Conservation (phyloP, 2,888 invertebrate genomes). For the Drosophila greeni region DNA sequence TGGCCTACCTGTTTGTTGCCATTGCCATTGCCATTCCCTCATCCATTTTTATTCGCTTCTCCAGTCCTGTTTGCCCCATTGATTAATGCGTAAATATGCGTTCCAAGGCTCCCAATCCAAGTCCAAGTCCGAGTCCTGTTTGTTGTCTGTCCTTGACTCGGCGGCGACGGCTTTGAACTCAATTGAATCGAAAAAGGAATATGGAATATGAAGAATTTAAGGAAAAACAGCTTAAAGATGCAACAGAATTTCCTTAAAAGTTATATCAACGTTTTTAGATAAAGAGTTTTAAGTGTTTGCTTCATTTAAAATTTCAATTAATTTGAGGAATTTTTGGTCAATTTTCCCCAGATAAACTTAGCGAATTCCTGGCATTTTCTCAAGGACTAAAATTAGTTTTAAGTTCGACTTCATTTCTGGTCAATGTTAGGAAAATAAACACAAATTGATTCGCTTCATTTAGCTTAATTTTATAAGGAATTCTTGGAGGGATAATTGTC, state of each 20-base stretch:
- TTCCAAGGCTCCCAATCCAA: slow-evolving; percentile 41
- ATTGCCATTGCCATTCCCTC: slow-evolving; percentile 11
- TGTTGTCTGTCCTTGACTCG: slow-evolving; percentile 51
- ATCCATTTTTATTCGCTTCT: slow-evolving; percentile 14
- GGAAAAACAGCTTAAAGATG: neutral
- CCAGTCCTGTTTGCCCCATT: slow-evolving; percentile 62
- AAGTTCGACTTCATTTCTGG: neutral
- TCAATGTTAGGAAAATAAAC: neutral
- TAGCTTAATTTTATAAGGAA: neutral
- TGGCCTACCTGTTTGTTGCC: slow-evolving; percentile 56
- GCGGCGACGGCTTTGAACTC: slow-evolving; percentile 36
- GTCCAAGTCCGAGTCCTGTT: slow-evolving; percentile 46
- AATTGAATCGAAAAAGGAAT: slow-evolving; percentile 9
- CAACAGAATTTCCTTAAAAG: neutral
- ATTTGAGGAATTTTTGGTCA: neutral
- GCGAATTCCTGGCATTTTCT: neutral
- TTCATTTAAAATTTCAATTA: slow-evolving; percentile 1
- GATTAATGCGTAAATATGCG: slow-evolving; percentile 72
- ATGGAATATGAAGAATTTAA: slow-evolving; percentile 9
- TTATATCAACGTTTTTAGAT: neutral
- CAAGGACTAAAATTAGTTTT: neutral
- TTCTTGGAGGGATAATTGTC: neutral
- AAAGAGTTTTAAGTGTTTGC: neutral
- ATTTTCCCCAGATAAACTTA: neutral
- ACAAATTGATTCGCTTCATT: neutral